Conservation (phyloP, 2,113 vertebrate species). For the Macquaria ambigua region DNA sequence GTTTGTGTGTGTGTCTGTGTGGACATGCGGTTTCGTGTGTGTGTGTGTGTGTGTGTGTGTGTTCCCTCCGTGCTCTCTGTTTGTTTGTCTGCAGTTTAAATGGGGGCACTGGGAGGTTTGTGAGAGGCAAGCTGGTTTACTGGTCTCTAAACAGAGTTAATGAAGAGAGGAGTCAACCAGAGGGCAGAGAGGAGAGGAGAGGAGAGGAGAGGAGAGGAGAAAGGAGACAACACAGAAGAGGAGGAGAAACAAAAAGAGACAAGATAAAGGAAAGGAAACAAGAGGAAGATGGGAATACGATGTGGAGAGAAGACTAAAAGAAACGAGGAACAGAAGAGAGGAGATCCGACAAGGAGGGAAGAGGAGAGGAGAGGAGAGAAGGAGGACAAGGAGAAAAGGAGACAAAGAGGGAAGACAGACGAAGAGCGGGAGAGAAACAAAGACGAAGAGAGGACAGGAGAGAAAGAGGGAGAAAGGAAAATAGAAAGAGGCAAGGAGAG, state of each 20-base stretch:
- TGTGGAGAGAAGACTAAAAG: background rate
- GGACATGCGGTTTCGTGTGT: slow-evolving; percentile 14
- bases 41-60: slow-evolving; percentile 23
- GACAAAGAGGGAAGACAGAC: background rate
- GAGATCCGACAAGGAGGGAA: background rate
- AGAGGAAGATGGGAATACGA: background rate
- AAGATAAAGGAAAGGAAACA: background rate
- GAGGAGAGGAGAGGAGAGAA: background rate
- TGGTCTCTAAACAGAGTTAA: slow-evolving; percentile 70
- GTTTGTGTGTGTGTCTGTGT: slow-evolving; percentile 24
- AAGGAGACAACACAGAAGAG: background rate
- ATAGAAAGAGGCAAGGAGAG: background rate
- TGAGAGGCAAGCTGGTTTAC: slow-evolving; percentile 67
- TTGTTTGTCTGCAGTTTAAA: slow-evolving; percentile 75
- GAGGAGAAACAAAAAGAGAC: background rate
- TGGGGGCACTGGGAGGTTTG: slow-evolving; percentile 69
- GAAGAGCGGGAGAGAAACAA: too few species aligned
- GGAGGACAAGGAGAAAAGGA: background rate
- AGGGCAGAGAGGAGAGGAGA: slow-evolving; percentile 55
- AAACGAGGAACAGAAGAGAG: background rate
- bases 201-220: background rate
- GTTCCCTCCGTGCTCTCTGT: slow-evolving; percentile 35
- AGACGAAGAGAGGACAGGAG: background rate
- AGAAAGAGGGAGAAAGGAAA: too few species aligned
- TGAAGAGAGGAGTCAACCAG: slow-evolving; percentile 66